Evolutionary conservation across 2,113 vertebrate species (phyloP).

Genomic region (Vanacampus margaritifer): DNA sequence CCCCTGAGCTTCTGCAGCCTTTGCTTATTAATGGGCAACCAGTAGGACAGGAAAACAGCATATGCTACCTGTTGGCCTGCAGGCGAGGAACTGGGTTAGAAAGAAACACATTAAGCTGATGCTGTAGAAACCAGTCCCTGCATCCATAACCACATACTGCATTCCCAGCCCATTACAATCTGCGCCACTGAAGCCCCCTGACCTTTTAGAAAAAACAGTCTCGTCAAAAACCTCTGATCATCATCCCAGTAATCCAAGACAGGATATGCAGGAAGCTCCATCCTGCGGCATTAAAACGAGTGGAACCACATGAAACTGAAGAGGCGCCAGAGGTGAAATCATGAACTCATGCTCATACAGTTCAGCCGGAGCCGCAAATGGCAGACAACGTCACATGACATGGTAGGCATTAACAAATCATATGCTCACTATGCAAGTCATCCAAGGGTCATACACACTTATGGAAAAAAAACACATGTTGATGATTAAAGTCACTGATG

Average conservation of each 20-base stretch:
- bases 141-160: background rate
- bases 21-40: conserved; percentile 31
- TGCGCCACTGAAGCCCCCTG: background rate
- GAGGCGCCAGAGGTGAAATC: conserved; percentile 47
- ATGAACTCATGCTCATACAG: conserved; percentile 44
- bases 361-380: background rate
- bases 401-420: background rate
- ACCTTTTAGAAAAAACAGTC: background rate
- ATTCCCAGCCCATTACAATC: background rate
- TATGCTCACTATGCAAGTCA: background rate
- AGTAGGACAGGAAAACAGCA: conserved; percentile 36
- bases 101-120: background rate
- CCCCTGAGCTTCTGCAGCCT: conserved; percentile 26
- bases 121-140: background rate
- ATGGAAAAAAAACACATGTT: background rate
- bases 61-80: conserved; percentile 53
- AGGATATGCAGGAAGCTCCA: background rate
- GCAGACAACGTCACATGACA: background rate
- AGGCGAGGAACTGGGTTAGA: conserved; percentile 20
- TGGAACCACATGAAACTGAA: conserved; percentile 8
- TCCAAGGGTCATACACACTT: background rate
- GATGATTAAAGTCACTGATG: background rate
- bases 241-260: conserved; percentile 4
- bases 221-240: background rate
- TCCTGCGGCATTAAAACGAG: conserved; percentile 10